These are phyloP conservation scores for Congeria kusceri DNA, from an alignment of 2,888 invertebrate species.

Conservation along the genomic window DNA sequence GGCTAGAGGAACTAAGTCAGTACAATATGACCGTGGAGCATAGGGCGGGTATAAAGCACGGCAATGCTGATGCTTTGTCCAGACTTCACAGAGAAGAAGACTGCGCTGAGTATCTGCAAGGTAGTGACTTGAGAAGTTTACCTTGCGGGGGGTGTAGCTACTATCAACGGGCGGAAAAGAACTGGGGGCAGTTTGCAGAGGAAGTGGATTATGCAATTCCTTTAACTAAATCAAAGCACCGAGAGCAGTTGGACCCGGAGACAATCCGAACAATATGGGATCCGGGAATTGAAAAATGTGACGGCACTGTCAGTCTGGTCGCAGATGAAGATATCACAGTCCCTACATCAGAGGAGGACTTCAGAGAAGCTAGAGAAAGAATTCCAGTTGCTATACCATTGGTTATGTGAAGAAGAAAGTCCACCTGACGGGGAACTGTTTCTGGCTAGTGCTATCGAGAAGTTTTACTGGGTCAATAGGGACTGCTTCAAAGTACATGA, in stretches of 20 bases:
- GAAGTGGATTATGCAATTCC: constrained; percentile 33
- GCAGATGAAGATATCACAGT: too few species aligned
- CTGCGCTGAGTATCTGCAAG: too few species aligned
- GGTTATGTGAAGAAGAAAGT: neutral
- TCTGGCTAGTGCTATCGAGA: neutral
- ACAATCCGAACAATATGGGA: neutral
- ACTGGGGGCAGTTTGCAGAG: constrained; percentile 19
- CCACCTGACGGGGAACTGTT: neutral
- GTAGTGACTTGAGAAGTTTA: too few species aligned
- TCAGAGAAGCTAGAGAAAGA: neutral
- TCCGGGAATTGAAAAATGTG: too few species aligned
- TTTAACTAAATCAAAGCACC: neutral
- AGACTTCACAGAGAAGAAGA: constrained; percentile 4
- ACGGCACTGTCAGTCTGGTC: too few species aligned
- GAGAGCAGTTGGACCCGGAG: neutral
- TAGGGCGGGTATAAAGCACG: constrained; percentile 33
- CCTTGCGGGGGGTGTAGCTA: constrained; percentile 20
- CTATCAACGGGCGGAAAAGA: constrained; percentile 17
- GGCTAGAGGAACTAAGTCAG: constrained; percentile 40
- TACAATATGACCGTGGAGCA: constrained; percentile 41
- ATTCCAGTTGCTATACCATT: neutral
- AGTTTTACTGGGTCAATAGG: neutral
- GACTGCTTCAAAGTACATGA: constrained; percentile 8
- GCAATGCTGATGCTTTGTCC: constrained; percentile 40
- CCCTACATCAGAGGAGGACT: too few species aligned